Conservation (phyloP, 2,797 vertebrate species). For the Argya squamiceps region DNA sequence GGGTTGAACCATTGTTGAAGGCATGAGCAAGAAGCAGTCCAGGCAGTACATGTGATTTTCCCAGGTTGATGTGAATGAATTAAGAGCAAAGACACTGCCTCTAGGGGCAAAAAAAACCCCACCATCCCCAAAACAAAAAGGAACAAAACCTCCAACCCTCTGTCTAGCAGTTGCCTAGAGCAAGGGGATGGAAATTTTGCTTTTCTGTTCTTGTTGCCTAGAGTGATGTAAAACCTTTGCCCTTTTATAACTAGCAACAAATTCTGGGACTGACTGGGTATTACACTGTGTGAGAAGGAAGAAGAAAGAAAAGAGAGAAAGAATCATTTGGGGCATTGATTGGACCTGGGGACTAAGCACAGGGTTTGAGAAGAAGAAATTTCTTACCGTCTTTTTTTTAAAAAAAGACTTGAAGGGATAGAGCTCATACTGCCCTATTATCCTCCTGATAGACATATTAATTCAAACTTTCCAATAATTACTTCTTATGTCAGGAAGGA, state of each 20-base stretch:
- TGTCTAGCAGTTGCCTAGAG: neutral
- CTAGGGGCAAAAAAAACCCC: neutral
- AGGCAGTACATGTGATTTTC: neutral
- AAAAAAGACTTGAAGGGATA: neutral
- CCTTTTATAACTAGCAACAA: conserved; percentile 5
- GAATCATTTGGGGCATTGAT: neutral
- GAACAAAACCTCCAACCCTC: neutral
- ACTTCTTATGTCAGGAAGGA: neutral
- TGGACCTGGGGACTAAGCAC: neutral
- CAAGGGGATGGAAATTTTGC: neutral
- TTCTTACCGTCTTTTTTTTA: neutral
- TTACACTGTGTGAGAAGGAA: neutral
- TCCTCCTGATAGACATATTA: neutral
- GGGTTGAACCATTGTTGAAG: neutral
- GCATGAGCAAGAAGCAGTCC: neutral
- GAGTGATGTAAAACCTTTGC: conserved; percentile 32
- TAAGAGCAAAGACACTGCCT: neutral
- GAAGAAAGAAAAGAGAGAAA: neutral
- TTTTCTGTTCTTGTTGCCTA: conserved; percentile 40
- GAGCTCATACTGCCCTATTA: neutral
- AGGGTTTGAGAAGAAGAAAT: neutral
- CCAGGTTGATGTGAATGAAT: neutral
- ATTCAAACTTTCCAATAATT: neutral
- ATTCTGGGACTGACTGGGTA: neutral
- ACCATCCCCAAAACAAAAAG: neutral